Base-by-base conservation (phyloP, 2,797 vertebrate species). In the Cirrhinus molitorella region DNA sequence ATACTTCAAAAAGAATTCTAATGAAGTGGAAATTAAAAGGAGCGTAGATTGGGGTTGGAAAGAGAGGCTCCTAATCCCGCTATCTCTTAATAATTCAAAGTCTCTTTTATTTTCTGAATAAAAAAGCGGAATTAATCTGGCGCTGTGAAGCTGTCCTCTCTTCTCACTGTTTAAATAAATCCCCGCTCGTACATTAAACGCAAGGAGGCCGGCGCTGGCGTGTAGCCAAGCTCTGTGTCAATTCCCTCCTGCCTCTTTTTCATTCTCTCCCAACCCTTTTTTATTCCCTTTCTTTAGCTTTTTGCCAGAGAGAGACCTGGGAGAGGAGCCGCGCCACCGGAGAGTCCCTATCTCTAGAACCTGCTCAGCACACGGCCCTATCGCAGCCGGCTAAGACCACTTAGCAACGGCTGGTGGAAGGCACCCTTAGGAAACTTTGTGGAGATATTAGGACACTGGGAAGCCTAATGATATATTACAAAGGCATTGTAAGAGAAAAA, bases 1-100 rank as follows among this genome's bases (percentile, higher is more conserved):
- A 97, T 96, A 98, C 98, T 98, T 99, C 97, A 98, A 99, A 99
- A 99, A 97, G 97, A 99, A 98, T 98, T 98, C 96, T 97, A 99
- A 99, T 99, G 97, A 99, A 98, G 97, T 97, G 95, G 96, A 99
- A 99, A 99, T 99, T 99, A 99, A 99, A 97, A 97, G 96, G 96
- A 96, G 95, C 93, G 94, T 96, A 97, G 96, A 96, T 96, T 96
- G 92, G 97, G 96, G 96, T 94, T 95, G 95, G 96, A 96, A 96
- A 96, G 96, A 97, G 96, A 98, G 96, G 95, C 96, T 96, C 97
- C 96, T 98, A 99, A 99, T 99, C 97, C 97, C 90, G 93, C 97
- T 99, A 98, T 99, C 98, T 97, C 96, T 97, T 96, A 96, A 97
- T 98, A 98, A 98, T 98, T 99, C 97, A 98, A 99, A 98, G 97